Percentiles rank a stretch among this genome's conserved stretches.
Conservation (phyloP, 2,113 vertebrate species). For the Erythrocercus mccallii region DNA sequence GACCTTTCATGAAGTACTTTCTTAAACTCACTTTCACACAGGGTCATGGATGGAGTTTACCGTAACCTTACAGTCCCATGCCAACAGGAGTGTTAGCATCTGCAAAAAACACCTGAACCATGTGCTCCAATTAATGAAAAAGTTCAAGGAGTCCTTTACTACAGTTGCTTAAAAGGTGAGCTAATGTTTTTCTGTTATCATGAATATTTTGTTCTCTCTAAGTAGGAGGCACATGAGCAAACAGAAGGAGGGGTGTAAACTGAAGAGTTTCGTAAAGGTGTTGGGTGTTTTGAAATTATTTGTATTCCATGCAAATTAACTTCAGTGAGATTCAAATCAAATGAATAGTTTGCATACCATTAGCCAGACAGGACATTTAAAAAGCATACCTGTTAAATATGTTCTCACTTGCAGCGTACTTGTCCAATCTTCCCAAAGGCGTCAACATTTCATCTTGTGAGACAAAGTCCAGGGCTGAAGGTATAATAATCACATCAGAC, state of each 20-base stretch:
- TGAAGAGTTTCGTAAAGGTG: neutral
- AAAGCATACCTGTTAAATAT: conserved; percentile 86
- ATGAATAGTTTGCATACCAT: neutral
- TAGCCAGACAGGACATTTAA: neutral
- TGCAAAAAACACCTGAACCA: neutral
- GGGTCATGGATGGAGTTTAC: neutral
- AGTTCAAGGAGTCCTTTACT: neutral
- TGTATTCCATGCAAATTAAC: neutral
- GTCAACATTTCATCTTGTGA: conserved; percentile 95
- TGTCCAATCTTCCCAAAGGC: conserved; percentile 88
- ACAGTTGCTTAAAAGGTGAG: neutral
- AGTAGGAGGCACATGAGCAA: neutral
- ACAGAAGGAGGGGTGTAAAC: neutral
- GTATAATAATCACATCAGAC: conserved; percentile 90
- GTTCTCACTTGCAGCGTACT: conserved; percentile 91
- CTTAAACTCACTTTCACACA: neutral
- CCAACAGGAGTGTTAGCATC: neutral
- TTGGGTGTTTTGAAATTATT: neutral
- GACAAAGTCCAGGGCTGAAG: conserved; percentile 93
- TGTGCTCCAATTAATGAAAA: neutral
- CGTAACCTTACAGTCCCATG: neutral
- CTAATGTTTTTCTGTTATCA: neutral
- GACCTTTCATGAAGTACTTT: neutral
- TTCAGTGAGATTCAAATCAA: neutral
- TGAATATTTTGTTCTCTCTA: neutral